Evolutionary conservation across 2,113 vertebrate genomes (phyloP).

Genomic region (Alosa alosa): DNA sequence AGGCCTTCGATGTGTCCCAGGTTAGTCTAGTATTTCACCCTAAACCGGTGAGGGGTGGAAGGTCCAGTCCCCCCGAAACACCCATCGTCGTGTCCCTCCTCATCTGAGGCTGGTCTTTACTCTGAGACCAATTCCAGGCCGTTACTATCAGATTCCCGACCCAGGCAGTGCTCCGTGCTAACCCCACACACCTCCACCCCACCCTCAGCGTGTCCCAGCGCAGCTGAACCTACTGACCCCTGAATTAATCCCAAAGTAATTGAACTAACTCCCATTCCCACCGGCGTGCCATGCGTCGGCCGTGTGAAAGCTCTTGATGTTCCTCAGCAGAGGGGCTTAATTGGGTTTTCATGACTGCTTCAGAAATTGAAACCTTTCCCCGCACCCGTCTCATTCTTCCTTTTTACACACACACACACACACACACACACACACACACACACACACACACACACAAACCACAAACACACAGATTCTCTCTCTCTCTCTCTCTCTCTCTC

Average conservation of each 20-base stretch:
- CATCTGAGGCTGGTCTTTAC: not conserved
- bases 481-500: not conserved
- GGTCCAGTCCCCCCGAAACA: not conserved
- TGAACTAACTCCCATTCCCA: slow-evolving; percentile 50
- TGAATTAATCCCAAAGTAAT: slow-evolving; percentile 55
- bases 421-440: not conserved
- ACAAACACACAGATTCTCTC: not conserved
- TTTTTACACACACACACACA: not conserved
- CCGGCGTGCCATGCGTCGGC: slow-evolving; percentile 11
- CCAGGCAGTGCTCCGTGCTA: not conserved
- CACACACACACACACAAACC: not conserved
- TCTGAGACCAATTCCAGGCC: not conserved
- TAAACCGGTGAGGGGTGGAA: too few species aligned
- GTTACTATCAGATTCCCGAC: not conserved
- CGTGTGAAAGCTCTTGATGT: slow-evolving; percentile 44
- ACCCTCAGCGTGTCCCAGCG: slow-evolving; percentile 35
- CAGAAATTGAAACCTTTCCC: slow-evolving; percentile 41
- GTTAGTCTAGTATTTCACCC: too few species aligned
- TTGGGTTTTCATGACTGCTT: slow-evolving; percentile 49
- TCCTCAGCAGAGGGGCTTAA: slow-evolving; percentile 48
- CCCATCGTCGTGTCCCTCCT: not conserved
- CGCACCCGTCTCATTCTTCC: not conserved
- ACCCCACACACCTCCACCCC: not conserved
- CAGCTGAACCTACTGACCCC: slow-evolving; percentile 50
- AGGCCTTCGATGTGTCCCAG: too few species aligned